Percentiles rank a stretch among this genome's conserved stretches.
Evolutionary conservation across 2,113 vertebrate species (phyloP).

Genomic region (Podarcis raffonei): DNA sequence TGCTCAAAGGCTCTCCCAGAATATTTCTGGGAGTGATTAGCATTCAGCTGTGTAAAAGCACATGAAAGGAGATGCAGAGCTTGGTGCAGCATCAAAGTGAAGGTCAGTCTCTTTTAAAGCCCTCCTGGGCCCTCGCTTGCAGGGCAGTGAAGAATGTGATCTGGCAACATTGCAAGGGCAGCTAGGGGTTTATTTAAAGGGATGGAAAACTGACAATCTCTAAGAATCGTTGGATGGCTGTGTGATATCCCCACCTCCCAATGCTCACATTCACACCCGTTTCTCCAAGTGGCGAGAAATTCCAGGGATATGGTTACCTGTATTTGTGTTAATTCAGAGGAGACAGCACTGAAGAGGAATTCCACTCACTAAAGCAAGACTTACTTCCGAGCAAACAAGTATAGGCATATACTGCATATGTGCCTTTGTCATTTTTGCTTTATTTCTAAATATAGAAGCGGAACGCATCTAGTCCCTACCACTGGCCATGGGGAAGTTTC

Average conservation of each 20-base stretch:
- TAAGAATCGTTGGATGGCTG: neutral
- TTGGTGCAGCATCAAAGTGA: constrained; percentile 31
- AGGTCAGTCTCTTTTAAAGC: constrained; percentile 20
- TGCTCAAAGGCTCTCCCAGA: constrained; percentile 48
- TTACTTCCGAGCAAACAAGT: too few species aligned
- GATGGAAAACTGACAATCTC: neutral
- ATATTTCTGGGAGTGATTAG: constrained; percentile 54
- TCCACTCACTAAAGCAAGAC: neutral
- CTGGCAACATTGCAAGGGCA: constrained; percentile 45
- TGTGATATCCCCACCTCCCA: too few species aligned
- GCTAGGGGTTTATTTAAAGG: constrained; percentile 37
- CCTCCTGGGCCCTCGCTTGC: constrained; percentile 11
- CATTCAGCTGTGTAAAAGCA: constrained; percentile 44
- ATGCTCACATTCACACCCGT: too few species aligned
- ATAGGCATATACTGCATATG: too few species aligned
- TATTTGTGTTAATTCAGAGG: neutral
- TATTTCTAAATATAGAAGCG: too few species aligned
- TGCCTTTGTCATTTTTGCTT: too few species aligned
- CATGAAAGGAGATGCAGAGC: constrained; percentile 35
- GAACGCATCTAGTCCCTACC: too few species aligned
- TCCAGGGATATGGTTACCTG: neutral
- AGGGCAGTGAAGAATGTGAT: constrained; percentile 42
- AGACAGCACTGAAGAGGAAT: neutral
- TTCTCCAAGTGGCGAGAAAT: neutral
- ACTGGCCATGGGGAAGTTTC: too few species aligned